phyloP scores from a whole-genome alignment of 1,140 invertebrate species.

The Bathynomus jamesi region DNA sequence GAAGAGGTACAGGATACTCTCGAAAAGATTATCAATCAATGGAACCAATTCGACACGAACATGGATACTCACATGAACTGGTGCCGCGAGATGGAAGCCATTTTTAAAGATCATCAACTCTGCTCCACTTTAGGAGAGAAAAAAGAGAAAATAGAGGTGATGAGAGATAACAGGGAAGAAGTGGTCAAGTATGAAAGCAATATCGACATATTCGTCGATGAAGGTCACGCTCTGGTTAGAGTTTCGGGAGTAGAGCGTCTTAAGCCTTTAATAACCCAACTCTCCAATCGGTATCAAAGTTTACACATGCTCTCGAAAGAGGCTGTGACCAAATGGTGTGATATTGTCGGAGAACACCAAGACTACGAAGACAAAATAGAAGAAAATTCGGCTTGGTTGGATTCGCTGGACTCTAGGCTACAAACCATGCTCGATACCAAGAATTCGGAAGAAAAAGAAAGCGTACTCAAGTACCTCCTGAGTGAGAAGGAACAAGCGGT shows the following conservation, averaged over 20 bases:
- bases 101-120: constrained; percentile 74
- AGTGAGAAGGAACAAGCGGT: constrained; percentile 75
- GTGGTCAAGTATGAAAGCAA: constrained; percentile 63
- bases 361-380: constrained; percentile 67
- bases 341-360: constrained; percentile 73
- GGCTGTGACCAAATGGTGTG: constrained; percentile 75
- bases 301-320: constrained; percentile 76
- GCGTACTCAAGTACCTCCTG: constrained; percentile 63
- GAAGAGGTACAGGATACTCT: constrained; percentile 48
- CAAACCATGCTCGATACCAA: constrained; percentile 43
- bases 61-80: constrained; percentile 71
- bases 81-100: constrained; percentile 72
- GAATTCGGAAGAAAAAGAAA: constrained; percentile 52
- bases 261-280: constrained; percentile 78
- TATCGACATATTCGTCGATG: constrained; percentile 82
- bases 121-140: constrained; percentile 74
- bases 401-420: constrained; percentile 65
- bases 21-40: constrained; percentile 64
- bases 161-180: constrained; percentile 62
- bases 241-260: constrained; percentile 74
- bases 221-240: constrained; percentile 76
- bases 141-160: constrained; percentile 60
- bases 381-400: constrained; percentile 67
- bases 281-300: constrained; percentile 79
- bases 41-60: constrained; percentile 77